Conservation (phyloP, 1,140 invertebrate genomes). For the Melitaea cinxia region DNA sequence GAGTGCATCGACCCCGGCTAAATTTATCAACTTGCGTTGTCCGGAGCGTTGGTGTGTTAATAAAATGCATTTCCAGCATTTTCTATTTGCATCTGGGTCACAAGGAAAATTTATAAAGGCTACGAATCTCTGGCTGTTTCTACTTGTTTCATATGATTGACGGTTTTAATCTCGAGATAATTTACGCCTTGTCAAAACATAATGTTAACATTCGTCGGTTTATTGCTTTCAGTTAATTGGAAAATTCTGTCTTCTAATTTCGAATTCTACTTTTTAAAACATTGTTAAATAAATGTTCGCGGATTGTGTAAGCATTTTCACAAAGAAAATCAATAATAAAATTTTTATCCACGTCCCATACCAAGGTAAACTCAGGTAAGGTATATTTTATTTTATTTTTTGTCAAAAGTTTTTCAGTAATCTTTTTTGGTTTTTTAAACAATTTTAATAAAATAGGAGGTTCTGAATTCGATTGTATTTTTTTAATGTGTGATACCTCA, state of each 20-base stretch:
- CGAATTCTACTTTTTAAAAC: background rate
- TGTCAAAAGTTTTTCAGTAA: too few species aligned
- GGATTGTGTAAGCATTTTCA: background rate
- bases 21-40: slow-evolving; percentile 59
- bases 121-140: background rate
- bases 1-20: slow-evolving; percentile 68
- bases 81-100: slow-evolving; percentile 30
- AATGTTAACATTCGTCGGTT: background rate
- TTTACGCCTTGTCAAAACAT: slow-evolving; percentile 19
- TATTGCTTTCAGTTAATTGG: background rate
- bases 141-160: slow-evolving; percentile 15
- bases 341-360: too few species aligned
- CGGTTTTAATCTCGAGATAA: slow-evolving; percentile 11
- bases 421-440: too few species aligned
- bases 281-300: background rate
- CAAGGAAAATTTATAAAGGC: background rate
- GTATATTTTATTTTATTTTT: too few species aligned
- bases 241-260: background rate
- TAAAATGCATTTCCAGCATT: slow-evolving; percentile 66
- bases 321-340: background rate
- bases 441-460: too few species aligned
- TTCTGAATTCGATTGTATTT: too few species aligned
- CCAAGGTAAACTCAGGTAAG: too few species aligned
- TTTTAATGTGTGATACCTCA: too few species aligned
- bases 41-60: slow-evolving; percentile 57